Evolutionary conservation across 2,797 vertebrate species (phyloP).

Genomic region (Micropoecilia bifurca): DNA sequence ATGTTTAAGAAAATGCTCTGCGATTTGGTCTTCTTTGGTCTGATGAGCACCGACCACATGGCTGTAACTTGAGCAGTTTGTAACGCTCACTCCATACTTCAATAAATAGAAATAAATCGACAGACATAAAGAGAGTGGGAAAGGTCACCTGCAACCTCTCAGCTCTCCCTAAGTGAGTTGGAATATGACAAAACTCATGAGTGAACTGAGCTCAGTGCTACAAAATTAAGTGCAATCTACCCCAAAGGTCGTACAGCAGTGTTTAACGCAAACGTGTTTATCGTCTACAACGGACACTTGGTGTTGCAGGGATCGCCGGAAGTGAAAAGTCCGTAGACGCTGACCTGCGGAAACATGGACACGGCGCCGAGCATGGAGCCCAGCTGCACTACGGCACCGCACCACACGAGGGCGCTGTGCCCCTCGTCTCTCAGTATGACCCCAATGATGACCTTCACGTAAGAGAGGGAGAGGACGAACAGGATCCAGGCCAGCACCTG

Average conservation of each 20-base stretch:
- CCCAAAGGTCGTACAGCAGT: conserved; percentile 17
- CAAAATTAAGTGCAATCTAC: conserved; percentile 29
- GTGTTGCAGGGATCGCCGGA: conserved; percentile 85
- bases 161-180: conserved; percentile 17
- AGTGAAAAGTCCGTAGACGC: conserved; percentile 80
- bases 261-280: conserved; percentile 14
- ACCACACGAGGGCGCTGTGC: conserved; percentile 88
- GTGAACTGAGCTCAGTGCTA: conserved; percentile 23
- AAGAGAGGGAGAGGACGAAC: conserved; percentile 84
- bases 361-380: conserved; percentile 87
- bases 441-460: conserved; percentile 88
- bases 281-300: conserved; percentile 69
- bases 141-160: conserved; percentile 12
- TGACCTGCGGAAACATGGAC: conserved; percentile 85
- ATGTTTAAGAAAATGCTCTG: conserved; percentile 15
- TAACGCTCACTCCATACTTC: background rate
- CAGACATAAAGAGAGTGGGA: background rate
- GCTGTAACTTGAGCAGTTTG: background rate
- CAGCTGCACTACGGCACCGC: conserved; percentile 87
- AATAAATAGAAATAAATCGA: conserved; percentile 37
- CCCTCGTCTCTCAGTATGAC: conserved; percentile 86
- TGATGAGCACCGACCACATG: conserved; percentile 1
- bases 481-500: conserved; percentile 86
- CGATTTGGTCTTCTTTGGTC: conserved; percentile 28
- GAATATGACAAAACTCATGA: conserved; percentile 31